These are phyloP conservation scores for Neodiprion lecontei DNA, from an alignment of 1,140 invertebrate species.

Conservation along the genomic window DNA sequence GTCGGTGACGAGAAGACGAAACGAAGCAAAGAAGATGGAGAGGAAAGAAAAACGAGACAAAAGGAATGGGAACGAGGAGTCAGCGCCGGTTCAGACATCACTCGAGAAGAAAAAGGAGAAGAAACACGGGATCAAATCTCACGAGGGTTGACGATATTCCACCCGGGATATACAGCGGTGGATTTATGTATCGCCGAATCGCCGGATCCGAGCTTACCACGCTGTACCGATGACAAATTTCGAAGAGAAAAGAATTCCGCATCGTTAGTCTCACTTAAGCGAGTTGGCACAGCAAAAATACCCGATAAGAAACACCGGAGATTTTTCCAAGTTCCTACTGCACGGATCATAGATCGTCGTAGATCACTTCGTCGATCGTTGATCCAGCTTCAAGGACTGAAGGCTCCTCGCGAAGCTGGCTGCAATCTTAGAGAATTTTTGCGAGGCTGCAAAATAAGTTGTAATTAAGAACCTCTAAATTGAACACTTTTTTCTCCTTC, in stretches of 20 bases:
- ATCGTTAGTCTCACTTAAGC: too few relatives aligned
- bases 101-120: not conserved
- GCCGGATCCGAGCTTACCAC: not conserved
- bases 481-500: too few relatives aligned
- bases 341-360: too few relatives aligned
- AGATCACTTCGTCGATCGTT: too few relatives aligned
- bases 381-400: too few relatives aligned
- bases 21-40: not conserved
- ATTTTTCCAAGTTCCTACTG: too few relatives aligned
- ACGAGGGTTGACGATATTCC: not conserved
- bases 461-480: too few relatives aligned
- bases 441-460: too few relatives aligned
- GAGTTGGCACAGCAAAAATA: too few relatives aligned
- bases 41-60: not conserved
- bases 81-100: not conserved
- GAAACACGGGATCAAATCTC: not conserved
- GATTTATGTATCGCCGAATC: not conserved
- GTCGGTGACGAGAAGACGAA: not conserved
- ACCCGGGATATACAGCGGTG: not conserved
- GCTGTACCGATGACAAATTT: not conserved
- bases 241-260: not conserved
- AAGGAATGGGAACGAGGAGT: not conserved
- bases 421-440: too few relatives aligned
- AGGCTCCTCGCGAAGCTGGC: too few relatives aligned
- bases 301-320: too few relatives aligned